Percentiles rank a stretch among this genome's conserved stretches.
These are phyloP conservation scores for Microtus pennsylvanicus DNA, from an alignment of 2,113 vertebrate species.

Conservation along the genomic window DNA sequence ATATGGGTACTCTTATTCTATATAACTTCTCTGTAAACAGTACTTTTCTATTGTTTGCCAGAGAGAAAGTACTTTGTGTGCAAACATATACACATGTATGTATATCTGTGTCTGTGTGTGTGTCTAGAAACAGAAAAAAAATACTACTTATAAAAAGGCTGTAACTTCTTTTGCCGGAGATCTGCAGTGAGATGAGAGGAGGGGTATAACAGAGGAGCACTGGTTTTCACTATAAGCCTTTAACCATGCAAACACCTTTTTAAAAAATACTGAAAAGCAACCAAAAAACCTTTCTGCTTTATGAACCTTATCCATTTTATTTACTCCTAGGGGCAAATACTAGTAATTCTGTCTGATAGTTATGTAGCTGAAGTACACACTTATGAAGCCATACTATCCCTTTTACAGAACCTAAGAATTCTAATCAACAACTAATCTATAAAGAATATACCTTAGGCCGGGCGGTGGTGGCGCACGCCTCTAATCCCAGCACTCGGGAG, in stretches of 20 bases:
- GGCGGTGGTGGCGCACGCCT: too few species aligned
- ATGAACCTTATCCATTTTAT: background rate
- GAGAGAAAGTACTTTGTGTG: background rate
- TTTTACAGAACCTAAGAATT: conserved; percentile 8
- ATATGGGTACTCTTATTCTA: background rate
- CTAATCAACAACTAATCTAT: background rate
- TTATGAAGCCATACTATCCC: background rate
- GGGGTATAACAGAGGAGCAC: background rate
- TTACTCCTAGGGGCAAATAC: too few species aligned
- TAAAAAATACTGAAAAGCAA: conserved; percentile 1
- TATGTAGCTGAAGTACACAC: conserved; percentile 26
- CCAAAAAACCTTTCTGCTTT: background rate
- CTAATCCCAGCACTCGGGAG: too few species aligned
- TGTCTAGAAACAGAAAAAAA: background rate
- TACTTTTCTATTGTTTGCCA: background rate
- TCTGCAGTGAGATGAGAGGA: background rate
- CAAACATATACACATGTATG: background rate
- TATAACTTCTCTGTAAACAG: background rate
- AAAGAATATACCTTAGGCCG: background rate
- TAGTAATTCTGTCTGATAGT: too few species aligned
- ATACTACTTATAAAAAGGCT: background rate
- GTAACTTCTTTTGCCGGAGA: background rate
- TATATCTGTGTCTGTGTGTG: background rate
- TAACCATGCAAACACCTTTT: background rate
- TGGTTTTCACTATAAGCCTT: conserved; percentile 13